phyloP scores from a whole-genome alignment of 2,797 vertebrate species.

The Pangasius djambal region DNA sequence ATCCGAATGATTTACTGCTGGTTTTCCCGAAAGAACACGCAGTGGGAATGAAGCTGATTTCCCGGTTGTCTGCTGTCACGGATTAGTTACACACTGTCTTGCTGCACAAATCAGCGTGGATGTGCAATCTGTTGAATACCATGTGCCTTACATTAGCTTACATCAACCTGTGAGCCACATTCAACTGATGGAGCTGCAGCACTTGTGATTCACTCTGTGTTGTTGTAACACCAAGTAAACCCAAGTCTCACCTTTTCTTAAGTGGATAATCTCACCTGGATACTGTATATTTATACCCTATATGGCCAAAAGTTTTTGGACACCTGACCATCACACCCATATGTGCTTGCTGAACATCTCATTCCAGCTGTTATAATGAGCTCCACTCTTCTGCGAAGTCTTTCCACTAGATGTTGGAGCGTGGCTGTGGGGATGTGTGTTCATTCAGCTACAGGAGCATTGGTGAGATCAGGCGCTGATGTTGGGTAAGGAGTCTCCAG shows the following conservation, averaged over 20 bases:
- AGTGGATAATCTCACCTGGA: background rate
- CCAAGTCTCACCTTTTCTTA: background rate
- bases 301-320: background rate
- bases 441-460: too few species aligned
- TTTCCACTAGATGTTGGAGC: background rate
- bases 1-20: background rate
- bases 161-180: background rate
- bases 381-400: background rate
- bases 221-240: background rate
- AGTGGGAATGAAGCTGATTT: background rate
- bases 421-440: background rate
- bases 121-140: background rate
- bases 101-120: background rate
- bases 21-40: background rate
- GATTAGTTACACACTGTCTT: background rate
- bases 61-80: conserved; percentile 10
- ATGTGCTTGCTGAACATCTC: too few species aligned
- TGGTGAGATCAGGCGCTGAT: too few species aligned
- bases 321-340: background rate
- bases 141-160: background rate
- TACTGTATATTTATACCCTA: background rate
- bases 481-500: too few species aligned
- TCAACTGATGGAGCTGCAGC: background rate
- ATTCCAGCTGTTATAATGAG: background rate
- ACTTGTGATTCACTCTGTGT: background rate